Evolutionary conservation across 2,797 vertebrate genomes (phyloP).

Genomic region (Neoniphon sammara): DNA sequence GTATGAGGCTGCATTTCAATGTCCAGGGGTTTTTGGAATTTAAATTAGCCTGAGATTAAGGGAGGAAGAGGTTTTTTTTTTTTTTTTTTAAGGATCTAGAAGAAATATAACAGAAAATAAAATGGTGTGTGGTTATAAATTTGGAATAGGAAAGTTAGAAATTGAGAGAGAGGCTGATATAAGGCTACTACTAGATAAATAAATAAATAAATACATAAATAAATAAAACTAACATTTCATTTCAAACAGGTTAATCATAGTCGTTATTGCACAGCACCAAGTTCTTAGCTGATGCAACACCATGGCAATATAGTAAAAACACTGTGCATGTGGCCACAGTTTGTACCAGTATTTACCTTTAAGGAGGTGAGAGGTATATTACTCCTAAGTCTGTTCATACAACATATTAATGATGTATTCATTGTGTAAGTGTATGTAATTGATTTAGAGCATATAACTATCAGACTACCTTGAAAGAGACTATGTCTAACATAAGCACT

Average conservation of each 20-base stretch:
- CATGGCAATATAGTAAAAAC: constrained; percentile 40
- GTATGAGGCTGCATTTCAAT: constrained; percentile 12
- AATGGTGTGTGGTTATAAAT: constrained; percentile 19
- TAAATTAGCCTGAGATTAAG: constrained; percentile 12
- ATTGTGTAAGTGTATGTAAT: constrained; percentile 3
- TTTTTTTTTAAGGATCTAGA: not conserved
- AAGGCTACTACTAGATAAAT: not conserved
- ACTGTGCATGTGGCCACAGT: not conserved
- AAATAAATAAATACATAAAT: not conserved
- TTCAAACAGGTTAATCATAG: constrained; percentile 30
- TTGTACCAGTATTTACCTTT: not conserved
- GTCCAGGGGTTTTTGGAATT: not conserved
- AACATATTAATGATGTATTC: too few species aligned
- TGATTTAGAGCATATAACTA: constrained; percentile 7
- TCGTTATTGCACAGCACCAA: constrained; percentile 30
- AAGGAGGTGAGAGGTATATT: not conserved
- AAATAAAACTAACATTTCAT: too few species aligned
- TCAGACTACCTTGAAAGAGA: constrained; percentile 14
- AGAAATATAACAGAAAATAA: constrained; percentile 39
- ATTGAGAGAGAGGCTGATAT: constrained; percentile 2
- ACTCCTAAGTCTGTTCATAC: too few species aligned
- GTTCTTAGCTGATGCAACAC: constrained; percentile 60
- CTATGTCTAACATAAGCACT: constrained; percentile 10
- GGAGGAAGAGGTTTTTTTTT: too few species aligned
- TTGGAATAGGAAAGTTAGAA: not conserved